Percentiles rank a stretch among this genome's conserved stretches.
phyloP scores from a whole-genome alignment of 2,888 invertebrate species.

The Eristalis arbustorum region DNA sequence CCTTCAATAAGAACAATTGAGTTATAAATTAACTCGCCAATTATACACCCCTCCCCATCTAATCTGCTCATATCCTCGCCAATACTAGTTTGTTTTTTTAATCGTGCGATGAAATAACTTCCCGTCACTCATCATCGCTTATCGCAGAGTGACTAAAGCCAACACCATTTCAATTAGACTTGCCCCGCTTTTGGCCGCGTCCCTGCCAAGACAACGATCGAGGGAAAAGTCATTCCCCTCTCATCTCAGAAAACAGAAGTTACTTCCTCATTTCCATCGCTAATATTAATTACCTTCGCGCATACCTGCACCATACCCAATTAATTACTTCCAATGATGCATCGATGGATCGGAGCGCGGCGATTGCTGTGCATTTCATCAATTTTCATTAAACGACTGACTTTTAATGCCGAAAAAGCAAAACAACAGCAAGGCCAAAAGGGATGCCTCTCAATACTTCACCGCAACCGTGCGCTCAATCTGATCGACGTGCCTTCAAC shows the following conservation, averaged over 20 bases:
- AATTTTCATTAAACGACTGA: slow-evolving; percentile 67
- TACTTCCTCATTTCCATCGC: slow-evolving; percentile 65
- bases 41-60: background rate
- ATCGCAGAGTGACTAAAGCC: slow-evolving; percentile 9
- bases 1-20: background rate
- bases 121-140: background rate
- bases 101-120: slow-evolving; percentile 14
- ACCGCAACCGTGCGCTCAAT: slow-evolving; percentile 17
- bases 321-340: slow-evolving; percentile 68
- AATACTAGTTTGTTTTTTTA: background rate
- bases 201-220: background rate
- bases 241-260: slow-evolving; percentile 52
- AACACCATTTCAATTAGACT: slow-evolving; percentile 45
- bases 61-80: background rate
- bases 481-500: slow-evolving; percentile 52
- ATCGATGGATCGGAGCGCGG: slow-evolving; percentile 47
- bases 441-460: slow-evolving; percentile 12
- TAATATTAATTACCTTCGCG: slow-evolving; percentile 68
- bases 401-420: slow-evolving; percentile 44
- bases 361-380: slow-evolving; percentile 67
- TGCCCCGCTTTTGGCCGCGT: background rate
- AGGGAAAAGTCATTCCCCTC: background rate
- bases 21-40: background rate
- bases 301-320: slow-evolving; percentile 64
- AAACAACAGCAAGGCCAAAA: slow-evolving; percentile 8